phyloP scores from a whole-genome alignment of 2,888 invertebrate genomes.

The Agrotis segetum region DNA sequence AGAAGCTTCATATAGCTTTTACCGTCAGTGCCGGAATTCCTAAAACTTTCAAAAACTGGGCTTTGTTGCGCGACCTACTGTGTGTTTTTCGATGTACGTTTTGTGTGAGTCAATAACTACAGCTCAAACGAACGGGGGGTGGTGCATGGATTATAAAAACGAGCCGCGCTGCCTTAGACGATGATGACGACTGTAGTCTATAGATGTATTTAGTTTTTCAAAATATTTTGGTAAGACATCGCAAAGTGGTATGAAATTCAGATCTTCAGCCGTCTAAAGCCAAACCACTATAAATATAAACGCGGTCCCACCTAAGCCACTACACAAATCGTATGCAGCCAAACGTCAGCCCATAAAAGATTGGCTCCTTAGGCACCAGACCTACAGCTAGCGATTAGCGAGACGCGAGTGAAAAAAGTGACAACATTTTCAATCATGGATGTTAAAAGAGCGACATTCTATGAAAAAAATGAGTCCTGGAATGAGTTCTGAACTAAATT shows the following conservation, averaged over 20 bases:
- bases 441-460: too few relatives aligned
- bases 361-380: constrained; percentile 33
- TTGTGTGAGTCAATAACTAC: not conserved
- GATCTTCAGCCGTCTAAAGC: constrained; percentile 7
- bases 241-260: constrained; percentile 17
- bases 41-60: constrained; percentile 6
- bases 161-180: too few relatives aligned
- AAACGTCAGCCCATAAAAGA: constrained; percentile 53
- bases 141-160: too few relatives aligned
- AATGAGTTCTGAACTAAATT: too few relatives aligned
- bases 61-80: not conserved
- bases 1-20: not conserved
- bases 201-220: too few relatives aligned
- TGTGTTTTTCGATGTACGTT: not conserved
- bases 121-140: too few relatives aligned
- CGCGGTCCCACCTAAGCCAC: constrained; percentile 2
- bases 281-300: constrained; percentile 28
- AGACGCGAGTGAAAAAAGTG: not conserved
- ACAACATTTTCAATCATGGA: too few relatives aligned
- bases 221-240: not conserved
- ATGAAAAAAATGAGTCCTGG: too few relatives aligned
- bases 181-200: too few relatives aligned
- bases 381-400: not conserved
- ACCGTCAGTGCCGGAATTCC: not conserved
- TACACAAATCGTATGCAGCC: constrained; percentile 49